Conservation (phyloP, 2,113 vertebrate species). For the Megatriorchis doriae region DNA sequence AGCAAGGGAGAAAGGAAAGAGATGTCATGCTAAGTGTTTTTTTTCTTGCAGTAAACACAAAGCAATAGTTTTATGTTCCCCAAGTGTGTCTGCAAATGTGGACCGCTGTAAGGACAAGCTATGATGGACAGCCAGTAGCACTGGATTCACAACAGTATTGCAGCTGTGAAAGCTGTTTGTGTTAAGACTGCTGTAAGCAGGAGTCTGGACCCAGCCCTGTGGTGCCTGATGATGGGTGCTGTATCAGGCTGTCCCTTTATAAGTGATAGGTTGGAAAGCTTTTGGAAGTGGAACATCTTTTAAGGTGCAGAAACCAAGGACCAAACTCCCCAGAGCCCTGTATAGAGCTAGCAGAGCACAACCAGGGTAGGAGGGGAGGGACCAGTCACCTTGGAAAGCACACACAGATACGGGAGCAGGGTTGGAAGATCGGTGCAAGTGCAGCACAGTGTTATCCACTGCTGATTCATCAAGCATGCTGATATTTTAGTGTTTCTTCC, state of each 20-base stretch:
- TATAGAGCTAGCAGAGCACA: neutral
- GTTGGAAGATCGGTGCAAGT: neutral
- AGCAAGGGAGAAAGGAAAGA: neutral
- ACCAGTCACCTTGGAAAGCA: neutral
- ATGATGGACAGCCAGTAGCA: neutral
- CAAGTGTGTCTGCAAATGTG: neutral
- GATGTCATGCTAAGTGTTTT: neutral
- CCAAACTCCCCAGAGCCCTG: neutral
- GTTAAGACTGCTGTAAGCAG: neutral
- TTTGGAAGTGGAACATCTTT: neutral
- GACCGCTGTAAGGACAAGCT: neutral
- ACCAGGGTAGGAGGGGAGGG: neutral
- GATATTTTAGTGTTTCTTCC: neutral
- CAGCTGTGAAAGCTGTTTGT: neutral
- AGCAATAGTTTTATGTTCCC: neutral
- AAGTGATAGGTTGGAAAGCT: neutral
- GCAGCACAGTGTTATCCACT: neutral
- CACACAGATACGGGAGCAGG: neutral
- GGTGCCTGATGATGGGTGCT: neutral
- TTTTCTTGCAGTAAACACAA: neutral
- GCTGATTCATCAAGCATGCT: neutral
- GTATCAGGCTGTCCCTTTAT: neutral
- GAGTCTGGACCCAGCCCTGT: neutral
- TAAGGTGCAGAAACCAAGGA: neutral
- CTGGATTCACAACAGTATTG: fast-evolving